Base-by-base conservation (phyloP, 2,797 vertebrate genomes). In the Acanthurus lineatus region DNA sequence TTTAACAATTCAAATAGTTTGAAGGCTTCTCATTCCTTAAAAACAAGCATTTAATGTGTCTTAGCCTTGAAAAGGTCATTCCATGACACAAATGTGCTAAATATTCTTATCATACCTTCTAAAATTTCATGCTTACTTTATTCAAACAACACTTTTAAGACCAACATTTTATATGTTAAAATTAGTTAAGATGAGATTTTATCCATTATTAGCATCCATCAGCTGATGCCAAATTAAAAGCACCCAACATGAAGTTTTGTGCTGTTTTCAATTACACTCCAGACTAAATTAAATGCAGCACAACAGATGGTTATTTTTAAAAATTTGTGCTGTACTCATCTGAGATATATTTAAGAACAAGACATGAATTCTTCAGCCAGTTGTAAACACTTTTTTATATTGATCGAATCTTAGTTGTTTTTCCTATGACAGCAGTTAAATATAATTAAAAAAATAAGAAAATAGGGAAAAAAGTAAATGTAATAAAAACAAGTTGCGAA, bases 251-350 rank as follows among this genome's bases (percentile, higher is more conserved):
- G 73, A 90, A 69, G 38, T 70, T 47, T 60, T 82, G 79, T 87
- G 82, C 87, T 94, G 90, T 88, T 93, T 91, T 89, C 78, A 91
- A 87, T 93, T 89, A 86, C 68, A 62, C 62, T 81, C 73, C 82
- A 83, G 80, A 83, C 72, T 57, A 71, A 71, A 65, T 77, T 62
- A 84, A 87, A 88, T 49, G 85, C 53, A 89, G 82, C 79, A 74
- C 70, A 78, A 67, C 88, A 87, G 73, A 72, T 85, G 89, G 83
- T 81, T 89, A 59, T 47, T 69, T 79, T 92, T 88, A 86, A 88
- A 88, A 54, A 40, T 76, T 35, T 11, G 57, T 67, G 65, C 85
- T 73, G 67, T 63, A 73, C 64, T 76, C 63, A 74, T 86, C 52
- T 63, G 69, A 83, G 66, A 28, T 71, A 64, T 65, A 69, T 74